These are phyloP conservation scores for Lasioglossum zephyrum DNA, from an alignment of 2,888 invertebrate genomes.

Conservation along the genomic window DNA sequence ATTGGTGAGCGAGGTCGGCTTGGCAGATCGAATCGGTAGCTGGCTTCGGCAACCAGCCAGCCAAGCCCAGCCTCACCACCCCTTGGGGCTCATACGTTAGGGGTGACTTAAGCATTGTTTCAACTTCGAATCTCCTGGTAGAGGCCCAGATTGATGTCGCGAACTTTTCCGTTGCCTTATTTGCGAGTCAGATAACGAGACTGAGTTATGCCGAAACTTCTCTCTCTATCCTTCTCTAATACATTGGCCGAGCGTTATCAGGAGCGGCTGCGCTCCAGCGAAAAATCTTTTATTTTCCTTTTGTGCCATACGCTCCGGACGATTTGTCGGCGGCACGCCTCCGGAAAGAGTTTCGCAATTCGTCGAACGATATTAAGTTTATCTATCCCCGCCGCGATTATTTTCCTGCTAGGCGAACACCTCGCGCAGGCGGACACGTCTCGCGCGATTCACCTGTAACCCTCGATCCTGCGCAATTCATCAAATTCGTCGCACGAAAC, in stretches of 20 bases:
- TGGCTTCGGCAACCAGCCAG: conserved; percentile 29
- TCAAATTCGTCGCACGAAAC: not conserved
- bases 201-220: conserved; percentile 84
- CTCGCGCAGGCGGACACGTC: not conserved
- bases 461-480: not conserved
- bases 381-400: conserved; percentile 21
- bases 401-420: not conserved
- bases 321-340: conserved; percentile 66
- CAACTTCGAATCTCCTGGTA: conserved; percentile 83
- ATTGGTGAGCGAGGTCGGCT: conserved; percentile 52
- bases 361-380: conserved; percentile 62
- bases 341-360: conserved; percentile 54
- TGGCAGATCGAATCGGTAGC: conserved; percentile 64
- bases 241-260: conserved; percentile 68
- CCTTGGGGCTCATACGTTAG: conserved; percentile 83
- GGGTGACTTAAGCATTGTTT: conserved; percentile 84
- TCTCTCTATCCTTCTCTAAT: conserved; percentile 42
- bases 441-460: not conserved
- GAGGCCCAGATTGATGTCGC: conserved; percentile 84
- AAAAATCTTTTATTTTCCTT: conserved; percentile 78
- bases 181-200: conserved; percentile 85
- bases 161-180: conserved; percentile 84
- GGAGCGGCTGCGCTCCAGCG: conserved; percentile 58
- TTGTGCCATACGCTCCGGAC: conserved; percentile 56
- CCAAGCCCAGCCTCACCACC: conserved; percentile 45